Evolutionary conservation across 2,113 vertebrate species (phyloP).

Genomic region (Speoplatyrhinus poulsoni): DNA sequence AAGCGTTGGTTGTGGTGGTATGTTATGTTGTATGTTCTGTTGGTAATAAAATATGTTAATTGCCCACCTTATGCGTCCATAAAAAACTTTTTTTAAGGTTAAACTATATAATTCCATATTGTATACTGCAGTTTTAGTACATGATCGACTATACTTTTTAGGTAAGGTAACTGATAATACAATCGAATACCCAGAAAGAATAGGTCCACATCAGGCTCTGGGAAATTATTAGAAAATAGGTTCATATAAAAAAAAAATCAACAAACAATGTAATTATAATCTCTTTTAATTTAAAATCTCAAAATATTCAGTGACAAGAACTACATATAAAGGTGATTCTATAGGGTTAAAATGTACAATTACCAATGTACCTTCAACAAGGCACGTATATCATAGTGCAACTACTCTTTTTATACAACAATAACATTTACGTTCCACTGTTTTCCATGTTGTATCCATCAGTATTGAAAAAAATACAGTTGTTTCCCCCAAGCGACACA

Average conservation of each 20-base stretch:
- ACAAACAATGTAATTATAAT: constrained; percentile 37
- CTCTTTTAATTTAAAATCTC: constrained; percentile 71
- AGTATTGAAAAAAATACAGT: too few species aligned
- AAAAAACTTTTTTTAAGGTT: too few species aligned
- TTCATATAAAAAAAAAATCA: constrained; percentile 16
- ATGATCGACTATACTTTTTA: too few species aligned
- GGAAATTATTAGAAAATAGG: not conserved
- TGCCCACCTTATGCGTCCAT: too few species aligned
- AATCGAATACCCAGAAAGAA: too few species aligned
- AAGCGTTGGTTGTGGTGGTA: not conserved
- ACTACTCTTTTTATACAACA: constrained; percentile 10
- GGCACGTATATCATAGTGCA: constrained; percentile 39
- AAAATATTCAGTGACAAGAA: constrained; percentile 47
- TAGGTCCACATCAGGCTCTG: too few species aligned
- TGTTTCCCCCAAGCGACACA: not conserved
- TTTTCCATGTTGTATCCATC: not conserved
- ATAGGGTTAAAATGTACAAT: constrained; percentile 39
- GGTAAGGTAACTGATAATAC: too few species aligned
- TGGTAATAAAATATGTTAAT: too few species aligned
- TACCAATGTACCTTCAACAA: constrained; percentile 46
- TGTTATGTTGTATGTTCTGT: too few species aligned
- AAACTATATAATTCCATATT: too few species aligned
- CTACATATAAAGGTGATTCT: constrained; percentile 33
- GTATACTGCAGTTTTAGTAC: too few species aligned
- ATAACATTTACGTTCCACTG: not conserved